A percentile compares a stretch with the other conserved stretches of the same genome.
phyloP scores from a whole-genome alignment of 1,140 invertebrate genomes.

The Babylonia areolata region DNA sequence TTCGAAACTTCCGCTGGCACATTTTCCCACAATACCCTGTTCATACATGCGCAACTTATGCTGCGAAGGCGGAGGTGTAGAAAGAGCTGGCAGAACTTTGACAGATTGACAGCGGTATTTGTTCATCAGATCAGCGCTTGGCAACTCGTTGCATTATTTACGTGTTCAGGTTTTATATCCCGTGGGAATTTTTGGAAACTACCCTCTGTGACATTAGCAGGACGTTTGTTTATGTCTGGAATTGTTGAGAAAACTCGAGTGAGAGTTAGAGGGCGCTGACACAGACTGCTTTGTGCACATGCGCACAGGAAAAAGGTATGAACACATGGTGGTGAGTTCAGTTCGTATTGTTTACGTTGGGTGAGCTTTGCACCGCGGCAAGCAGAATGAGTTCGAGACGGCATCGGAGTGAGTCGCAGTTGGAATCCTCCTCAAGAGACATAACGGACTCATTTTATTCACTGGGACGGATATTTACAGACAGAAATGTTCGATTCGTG shows the following conservation, averaged over 20 bases:
- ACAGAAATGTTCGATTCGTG: not conserved
- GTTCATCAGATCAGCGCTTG: not conserved
- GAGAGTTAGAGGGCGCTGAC: conserved; percentile 32
- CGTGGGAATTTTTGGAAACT: not conserved
- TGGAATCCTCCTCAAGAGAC: not conserved
- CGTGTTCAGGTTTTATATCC: not conserved
- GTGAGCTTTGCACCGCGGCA: not conserved
- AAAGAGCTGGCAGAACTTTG: not conserved
- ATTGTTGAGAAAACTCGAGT: conserved; percentile 22
- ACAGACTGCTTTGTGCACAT: not conserved
- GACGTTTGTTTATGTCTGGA: conserved; percentile 11
- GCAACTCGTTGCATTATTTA: not conserved
- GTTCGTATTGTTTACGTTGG: not conserved
- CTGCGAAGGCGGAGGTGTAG: not conserved
- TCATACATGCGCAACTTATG: conserved; percentile 33
- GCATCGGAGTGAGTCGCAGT: not conserved
- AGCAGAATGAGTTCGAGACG: not conserved
- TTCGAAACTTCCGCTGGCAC: conserved; percentile 40
- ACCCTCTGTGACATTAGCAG: not conserved
- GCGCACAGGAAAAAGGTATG: not conserved
- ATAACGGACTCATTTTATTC: not conserved
- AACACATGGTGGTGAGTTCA: not conserved
- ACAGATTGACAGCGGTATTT: not conserved
- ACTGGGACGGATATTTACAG: not conserved
- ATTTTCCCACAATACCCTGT: conserved; percentile 37